phyloP scores from a whole-genome alignment of 2,888 invertebrate genomes.

The Nomada flava region DNA sequence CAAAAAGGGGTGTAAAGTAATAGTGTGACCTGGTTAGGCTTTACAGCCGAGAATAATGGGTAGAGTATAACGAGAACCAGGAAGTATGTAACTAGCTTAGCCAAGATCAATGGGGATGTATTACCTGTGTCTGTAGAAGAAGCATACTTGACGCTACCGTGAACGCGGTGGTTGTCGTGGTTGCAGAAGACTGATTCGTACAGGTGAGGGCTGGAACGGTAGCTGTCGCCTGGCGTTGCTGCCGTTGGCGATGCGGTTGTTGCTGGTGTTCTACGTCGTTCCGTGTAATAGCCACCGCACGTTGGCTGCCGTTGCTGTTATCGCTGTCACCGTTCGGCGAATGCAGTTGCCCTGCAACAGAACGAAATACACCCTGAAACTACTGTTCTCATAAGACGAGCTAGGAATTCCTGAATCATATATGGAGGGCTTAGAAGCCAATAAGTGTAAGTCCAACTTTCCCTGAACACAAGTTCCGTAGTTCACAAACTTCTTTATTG shows the following conservation, averaged over 20 bases:
- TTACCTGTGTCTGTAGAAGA: slow-evolving; percentile 96
- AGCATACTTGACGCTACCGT: slow-evolving; percentile 94
- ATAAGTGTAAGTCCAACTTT: no score
- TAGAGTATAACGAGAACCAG: slow-evolving; percentile 79
- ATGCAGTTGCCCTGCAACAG: slow-evolving; percentile 80
- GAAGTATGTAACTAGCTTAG: neutral
- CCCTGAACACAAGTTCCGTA: no score
- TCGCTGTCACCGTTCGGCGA: slow-evolving; percentile 80
- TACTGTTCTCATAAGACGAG: neutral
- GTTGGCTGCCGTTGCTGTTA: slow-evolving; percentile 79
- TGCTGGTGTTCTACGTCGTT: slow-evolving; percentile 76
- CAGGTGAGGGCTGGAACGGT: slow-evolving; percentile 85
- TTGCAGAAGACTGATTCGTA: slow-evolving; percentile 85
- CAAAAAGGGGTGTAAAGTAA: neutral
- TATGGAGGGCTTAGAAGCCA: no score
- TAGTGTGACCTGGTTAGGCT: slow-evolving; percentile 4
- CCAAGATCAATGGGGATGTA: neutral
- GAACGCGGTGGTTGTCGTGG: slow-evolving; percentile 86
- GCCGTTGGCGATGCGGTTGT: slow-evolving; percentile 75
- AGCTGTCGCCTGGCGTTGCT: slow-evolving; percentile 79
- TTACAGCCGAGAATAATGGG: slow-evolving; percentile 13
- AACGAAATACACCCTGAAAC: slow-evolving; percentile 4
- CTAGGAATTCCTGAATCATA: no score
- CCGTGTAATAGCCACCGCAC: slow-evolving; percentile 74
- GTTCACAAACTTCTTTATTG: no score